A percentile compares a stretch with the other conserved stretches of the same genome.
These are phyloP conservation scores for Calliopum simillimum DNA, from an alignment of 2,888 invertebrate genomes.

Conservation along the genomic window DNA sequence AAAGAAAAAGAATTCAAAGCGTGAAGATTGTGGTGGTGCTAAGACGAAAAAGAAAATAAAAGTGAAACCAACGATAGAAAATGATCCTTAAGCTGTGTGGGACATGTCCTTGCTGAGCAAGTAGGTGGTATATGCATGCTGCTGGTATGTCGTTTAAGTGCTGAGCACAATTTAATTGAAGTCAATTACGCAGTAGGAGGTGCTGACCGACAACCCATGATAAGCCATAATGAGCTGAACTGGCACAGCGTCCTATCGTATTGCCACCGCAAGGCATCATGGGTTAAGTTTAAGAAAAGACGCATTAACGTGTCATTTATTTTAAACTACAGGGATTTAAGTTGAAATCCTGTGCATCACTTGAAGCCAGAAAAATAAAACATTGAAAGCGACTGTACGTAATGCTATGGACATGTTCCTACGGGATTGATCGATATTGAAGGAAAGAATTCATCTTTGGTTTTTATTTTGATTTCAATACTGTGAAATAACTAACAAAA, in stretches of 20 bases:
- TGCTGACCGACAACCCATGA: conserved; percentile 15
- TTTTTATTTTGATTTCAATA: no score
- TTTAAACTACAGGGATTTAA: not conserved
- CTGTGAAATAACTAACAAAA: not conserved
- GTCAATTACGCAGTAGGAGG: conserved; percentile 61
- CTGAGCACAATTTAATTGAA: conserved; percentile 62
- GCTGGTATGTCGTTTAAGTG: conserved; percentile 39
- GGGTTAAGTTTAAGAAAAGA: not conserved
- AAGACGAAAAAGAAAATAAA: conserved; percentile 18
- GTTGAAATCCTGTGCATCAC: no score
- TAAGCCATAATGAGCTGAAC: conserved; percentile 23
- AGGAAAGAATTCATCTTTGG: no score
- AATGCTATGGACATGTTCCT: no score
- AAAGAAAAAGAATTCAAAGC: not conserved
- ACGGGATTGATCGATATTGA: no score
- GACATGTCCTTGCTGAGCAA: not conserved
- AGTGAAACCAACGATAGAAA: conserved; percentile 35
- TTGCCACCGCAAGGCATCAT: not conserved
- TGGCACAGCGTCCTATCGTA: not conserved
- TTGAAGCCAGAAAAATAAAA: no score
- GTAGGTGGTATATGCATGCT: conserved; percentile 23
- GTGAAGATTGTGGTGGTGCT: conserved; percentile 10
- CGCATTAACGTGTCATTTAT: conserved; percentile 12
- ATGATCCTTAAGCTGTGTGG: conserved; percentile 31
- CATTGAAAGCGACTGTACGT: no score